Evolutionary conservation across 2,797 vertebrate genomes (phyloP).

Genomic region (Gymnoscopelus braueri): DNA sequence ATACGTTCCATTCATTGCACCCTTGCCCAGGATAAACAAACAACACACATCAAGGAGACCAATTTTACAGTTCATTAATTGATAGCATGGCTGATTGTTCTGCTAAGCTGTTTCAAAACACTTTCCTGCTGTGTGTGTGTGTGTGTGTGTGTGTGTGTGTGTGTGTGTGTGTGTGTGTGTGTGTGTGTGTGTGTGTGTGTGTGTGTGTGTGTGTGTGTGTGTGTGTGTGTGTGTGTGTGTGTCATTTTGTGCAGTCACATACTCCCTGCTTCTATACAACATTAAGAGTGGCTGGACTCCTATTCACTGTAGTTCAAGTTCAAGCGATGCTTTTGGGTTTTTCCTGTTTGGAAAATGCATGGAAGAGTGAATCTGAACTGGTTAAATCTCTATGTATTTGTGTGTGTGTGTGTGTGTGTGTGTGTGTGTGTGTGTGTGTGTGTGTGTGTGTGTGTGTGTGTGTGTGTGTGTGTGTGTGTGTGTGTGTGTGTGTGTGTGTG

Average conservation of each 20-base stretch:
- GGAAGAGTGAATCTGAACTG: conserved; percentile 37
- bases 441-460: too few relatives aligned
- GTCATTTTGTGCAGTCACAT: conserved; percentile 11
- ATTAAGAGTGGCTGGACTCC: conserved; percentile 42
- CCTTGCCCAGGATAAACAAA: background rate
- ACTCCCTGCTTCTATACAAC: conserved; percentile 32
- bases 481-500: too few relatives aligned
- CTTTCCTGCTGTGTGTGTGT: conserved; percentile 42
- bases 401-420: conserved; percentile 23
- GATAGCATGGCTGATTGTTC: conserved; percentile 34
- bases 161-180: too few relatives aligned
- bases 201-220: too few relatives aligned
- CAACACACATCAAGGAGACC: background rate
- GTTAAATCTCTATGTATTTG: conserved; percentile 31
- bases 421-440: too few relatives aligned
- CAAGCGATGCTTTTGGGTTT: conserved; percentile 38
- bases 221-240: conserved; percentile 21
- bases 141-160: too few relatives aligned
- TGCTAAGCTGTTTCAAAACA: conserved; percentile 33
- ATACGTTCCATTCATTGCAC: background rate
- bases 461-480: too few relatives aligned
- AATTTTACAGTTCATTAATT: conserved; percentile 19
- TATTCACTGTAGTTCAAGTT: conserved; percentile 16
- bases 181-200: too few relatives aligned
- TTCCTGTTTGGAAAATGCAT: conserved; percentile 37